Evolutionary conservation across 2,113 vertebrate genomes (phyloP).

Genomic region (Pavo muticus): DNA sequence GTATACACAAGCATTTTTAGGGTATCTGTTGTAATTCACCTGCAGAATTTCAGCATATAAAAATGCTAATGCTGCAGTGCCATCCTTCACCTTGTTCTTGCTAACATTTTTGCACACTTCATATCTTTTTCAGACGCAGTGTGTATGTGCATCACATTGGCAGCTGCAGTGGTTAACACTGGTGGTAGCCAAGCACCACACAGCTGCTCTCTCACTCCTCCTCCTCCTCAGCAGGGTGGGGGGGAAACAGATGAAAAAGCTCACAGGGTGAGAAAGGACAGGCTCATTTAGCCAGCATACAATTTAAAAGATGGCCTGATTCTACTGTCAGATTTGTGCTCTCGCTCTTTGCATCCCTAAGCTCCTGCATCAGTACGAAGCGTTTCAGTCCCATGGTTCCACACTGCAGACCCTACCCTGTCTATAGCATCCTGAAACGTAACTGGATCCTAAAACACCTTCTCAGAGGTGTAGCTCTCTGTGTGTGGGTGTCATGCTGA

Average conservation of each 20-base stretch:
- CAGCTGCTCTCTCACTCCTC: background rate
- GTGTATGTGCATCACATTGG: background rate
- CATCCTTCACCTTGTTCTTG: background rate
- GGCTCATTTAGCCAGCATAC: background rate
- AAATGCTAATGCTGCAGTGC: background rate
- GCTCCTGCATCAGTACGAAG: background rate
- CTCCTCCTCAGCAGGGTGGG: background rate
- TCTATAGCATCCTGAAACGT: background rate
- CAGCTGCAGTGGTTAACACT: background rate
- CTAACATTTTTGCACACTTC: background rate
- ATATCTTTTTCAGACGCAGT: background rate
- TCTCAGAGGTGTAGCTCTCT: background rate
- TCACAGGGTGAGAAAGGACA: background rate
- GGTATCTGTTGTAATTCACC: background rate
- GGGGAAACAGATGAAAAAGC: background rate
- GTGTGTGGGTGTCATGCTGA: background rate
- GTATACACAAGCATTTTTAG: constrained; percentile 7
- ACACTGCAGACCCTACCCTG: background rate
- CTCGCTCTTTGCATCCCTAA: background rate
- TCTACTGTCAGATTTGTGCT: background rate
- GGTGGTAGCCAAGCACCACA: background rate
- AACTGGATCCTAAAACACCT: background rate
- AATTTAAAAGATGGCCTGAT: background rate
- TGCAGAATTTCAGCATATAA: constrained; percentile 11
- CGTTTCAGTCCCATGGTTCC: background rate